A percentile compares a stretch with the other conserved stretches of the same genome.
Evolutionary conservation across 1,140 invertebrate species (phyloP).

Genomic region (Cydia amplana): DNA sequence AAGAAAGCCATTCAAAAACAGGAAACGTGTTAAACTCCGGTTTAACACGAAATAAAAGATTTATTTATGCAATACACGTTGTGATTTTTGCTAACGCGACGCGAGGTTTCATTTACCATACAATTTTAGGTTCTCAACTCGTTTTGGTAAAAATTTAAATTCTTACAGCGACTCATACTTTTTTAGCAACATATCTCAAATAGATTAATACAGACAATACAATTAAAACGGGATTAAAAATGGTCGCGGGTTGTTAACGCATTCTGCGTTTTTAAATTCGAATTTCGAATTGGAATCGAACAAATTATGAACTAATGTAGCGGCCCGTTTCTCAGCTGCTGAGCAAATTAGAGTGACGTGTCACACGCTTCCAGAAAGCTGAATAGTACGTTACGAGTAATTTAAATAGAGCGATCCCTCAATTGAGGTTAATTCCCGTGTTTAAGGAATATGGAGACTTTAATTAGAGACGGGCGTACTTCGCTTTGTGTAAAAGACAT

Average conservation of each 20-base stretch:
- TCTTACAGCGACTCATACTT: conserved; percentile 9
- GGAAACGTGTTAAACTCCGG: conserved; percentile 39
- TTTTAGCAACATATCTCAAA: conserved; percentile 14
- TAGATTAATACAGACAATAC: conserved; percentile 32
- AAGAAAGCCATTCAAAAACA: conserved; percentile 47
- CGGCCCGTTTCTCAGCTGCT: conserved; percentile 33
- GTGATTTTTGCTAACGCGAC: conserved; percentile 29
- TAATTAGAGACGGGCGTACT: conserved; percentile 61
- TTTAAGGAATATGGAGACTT: conserved; percentile 76
- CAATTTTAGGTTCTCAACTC: conserved; percentile 27
- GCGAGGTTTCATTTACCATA: conserved; percentile 24
- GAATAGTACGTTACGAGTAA: conserved; percentile 70
- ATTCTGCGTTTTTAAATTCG: conserved; percentile 29
- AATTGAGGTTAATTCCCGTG: conserved; percentile 78
- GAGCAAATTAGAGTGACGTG: conserved; percentile 64
- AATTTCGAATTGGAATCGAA: conserved; percentile 31
- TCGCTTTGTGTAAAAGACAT: conserved; percentile 41
- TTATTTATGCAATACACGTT: conserved; percentile 32
- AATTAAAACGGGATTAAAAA: conserved; percentile 6
- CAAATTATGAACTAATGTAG: conserved; percentile 1
- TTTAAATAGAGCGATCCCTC: conserved; percentile 78
- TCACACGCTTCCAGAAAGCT: conserved; percentile 75
- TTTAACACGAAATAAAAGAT: conserved; percentile 31
- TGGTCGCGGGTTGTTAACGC: conserved; percentile 7
- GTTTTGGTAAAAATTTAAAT: conserved; percentile 29